Evolutionary conservation across 2,888 invertebrate species (phyloP).

Genomic region (Noctuana brunneofusca): DNA sequence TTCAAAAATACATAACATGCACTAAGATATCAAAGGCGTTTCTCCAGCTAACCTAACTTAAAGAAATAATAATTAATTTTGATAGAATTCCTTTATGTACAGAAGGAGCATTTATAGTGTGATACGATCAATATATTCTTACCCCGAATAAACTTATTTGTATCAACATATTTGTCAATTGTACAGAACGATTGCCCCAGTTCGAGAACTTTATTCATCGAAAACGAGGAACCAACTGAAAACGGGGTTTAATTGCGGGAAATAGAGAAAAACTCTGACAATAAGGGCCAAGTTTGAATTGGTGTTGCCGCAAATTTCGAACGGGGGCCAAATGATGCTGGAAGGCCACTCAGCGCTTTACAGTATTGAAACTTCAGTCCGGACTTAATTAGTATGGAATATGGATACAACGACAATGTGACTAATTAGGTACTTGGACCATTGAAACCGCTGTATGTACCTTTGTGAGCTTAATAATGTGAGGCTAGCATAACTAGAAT

Average conservation of each 20-base stretch:
- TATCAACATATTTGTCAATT: conserved; percentile 12
- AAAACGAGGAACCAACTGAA: conserved; percentile 23
- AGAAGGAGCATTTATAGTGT: too few relatives aligned
- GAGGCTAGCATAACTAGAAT: too few relatives aligned
- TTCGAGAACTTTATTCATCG: conserved; percentile 29
- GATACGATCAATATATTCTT: too few relatives aligned
- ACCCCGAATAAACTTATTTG: too few relatives aligned
- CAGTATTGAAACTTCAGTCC: conserved; percentile 12
- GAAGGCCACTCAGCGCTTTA: conserved; percentile 9
- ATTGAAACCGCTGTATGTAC: too few relatives aligned
- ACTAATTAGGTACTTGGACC: background rate
- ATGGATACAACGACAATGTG: background rate
- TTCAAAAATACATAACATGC: too few relatives aligned
- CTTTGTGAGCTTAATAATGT: too few relatives aligned
- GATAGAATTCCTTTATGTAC: too few relatives aligned
- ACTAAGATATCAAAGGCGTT: too few relatives aligned
- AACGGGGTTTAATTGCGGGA: conserved; percentile 23
- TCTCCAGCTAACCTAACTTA: too few relatives aligned
- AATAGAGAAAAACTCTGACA: conserved; percentile 31
- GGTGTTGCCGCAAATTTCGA: conserved; percentile 21
- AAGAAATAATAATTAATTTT: too few relatives aligned
- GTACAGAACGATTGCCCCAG: conserved; percentile 1
- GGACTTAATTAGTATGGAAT: conserved; percentile 13
- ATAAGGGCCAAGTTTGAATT: conserved; percentile 32
- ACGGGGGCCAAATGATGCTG: conserved; percentile 22